Evolutionary conservation across 2,113 vertebrate species (phyloP).

Genomic region (Pomatostomus ruficeps): DNA sequence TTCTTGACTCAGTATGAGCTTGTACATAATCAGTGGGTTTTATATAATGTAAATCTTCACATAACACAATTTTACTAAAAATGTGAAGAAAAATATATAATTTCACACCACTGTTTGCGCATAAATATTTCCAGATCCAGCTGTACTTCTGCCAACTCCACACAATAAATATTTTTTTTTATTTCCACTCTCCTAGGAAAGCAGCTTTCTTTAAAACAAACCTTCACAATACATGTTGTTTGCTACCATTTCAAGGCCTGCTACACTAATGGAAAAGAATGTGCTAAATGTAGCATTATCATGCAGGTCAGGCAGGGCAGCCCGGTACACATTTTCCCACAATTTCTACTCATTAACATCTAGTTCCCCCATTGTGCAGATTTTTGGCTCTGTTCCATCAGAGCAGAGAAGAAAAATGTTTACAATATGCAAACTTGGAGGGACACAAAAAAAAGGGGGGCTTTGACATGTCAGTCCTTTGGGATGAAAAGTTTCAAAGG

Average conservation of each 20-base stretch:
- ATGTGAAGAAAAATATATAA: not conserved
- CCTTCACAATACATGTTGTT: conserved; percentile 49
- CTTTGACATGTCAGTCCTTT: conserved; percentile 54
- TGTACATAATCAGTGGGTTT: not conserved
- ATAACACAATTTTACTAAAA: not conserved
- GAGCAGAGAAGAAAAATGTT: conserved; percentile 57
- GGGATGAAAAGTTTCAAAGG: conserved; percentile 50
- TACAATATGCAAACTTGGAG: conserved; percentile 64
- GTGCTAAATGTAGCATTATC: conserved; percentile 72
- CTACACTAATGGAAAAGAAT: conserved; percentile 66
- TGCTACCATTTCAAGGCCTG: conserved; percentile 56
- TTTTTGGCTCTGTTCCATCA: conserved; percentile 63
- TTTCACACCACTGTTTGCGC: not conserved
- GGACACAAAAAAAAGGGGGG: not conserved
- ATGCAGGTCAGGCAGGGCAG: conserved; percentile 66
- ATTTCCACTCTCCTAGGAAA: conserved; percentile 50
- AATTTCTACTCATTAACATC: conserved; percentile 70
- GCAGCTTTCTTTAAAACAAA: conserved; percentile 51
- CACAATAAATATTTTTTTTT: conserved; percentile 42
- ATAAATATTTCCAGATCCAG: conserved; percentile 24
- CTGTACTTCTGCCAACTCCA: not conserved
- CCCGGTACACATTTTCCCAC: conserved; percentile 65
- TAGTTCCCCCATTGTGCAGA: conserved; percentile 65
- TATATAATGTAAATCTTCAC: not conserved
- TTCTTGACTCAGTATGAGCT: not conserved